These are phyloP conservation scores for Drosophila mauritiana DNA, from an alignment of 1,140 invertebrate genomes.

Conservation along the genomic window DNA sequence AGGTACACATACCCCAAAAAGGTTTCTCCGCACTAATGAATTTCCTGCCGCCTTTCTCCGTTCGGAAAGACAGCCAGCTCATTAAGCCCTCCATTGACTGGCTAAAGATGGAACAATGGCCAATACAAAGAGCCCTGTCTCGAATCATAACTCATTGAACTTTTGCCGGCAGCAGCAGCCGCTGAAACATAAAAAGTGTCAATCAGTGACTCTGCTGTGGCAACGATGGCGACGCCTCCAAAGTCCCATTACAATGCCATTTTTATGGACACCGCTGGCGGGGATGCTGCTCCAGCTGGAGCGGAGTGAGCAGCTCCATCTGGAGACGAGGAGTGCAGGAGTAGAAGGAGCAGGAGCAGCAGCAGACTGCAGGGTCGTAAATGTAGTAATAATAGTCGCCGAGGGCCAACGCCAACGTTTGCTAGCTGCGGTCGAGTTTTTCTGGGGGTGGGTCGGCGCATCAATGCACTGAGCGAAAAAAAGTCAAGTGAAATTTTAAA, in stretches of 20 bases:
- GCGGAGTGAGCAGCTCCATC: not conserved
- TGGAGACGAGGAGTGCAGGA: conserved; percentile 1
- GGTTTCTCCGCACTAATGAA: conserved; percentile 54
- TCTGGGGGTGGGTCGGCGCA: conserved; percentile 7
- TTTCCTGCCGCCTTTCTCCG: conserved; percentile 44
- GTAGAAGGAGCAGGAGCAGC: conserved; percentile 38
- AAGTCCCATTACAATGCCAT: conserved; percentile 58
- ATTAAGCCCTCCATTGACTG: conserved; percentile 59
- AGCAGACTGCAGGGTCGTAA: conserved; percentile 60
- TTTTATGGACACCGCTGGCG: conserved; percentile 43
- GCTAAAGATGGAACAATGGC: conserved; percentile 58
- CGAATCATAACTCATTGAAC: conserved; percentile 79
- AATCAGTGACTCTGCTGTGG: conserved; percentile 60
- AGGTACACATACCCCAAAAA: conserved; percentile 43
- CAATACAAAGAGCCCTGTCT: conserved; percentile 36
- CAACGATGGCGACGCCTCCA: conserved; percentile 43
- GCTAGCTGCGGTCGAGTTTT: conserved; percentile 35
- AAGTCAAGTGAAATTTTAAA: too few species aligned
- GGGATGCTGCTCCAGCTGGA: conserved; percentile 9
- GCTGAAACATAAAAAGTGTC: conserved; percentile 69
- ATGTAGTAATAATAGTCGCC: conserved; percentile 73
- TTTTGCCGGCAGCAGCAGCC: conserved; percentile 51
- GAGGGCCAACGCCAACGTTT: conserved; percentile 48
- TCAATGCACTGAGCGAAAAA: conserved; percentile 17
- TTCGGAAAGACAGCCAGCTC: conserved; percentile 60